Base-by-base conservation (phyloP, 92 coral and sea anemone genomes). In the Virgularia gustaviana region DNA sequence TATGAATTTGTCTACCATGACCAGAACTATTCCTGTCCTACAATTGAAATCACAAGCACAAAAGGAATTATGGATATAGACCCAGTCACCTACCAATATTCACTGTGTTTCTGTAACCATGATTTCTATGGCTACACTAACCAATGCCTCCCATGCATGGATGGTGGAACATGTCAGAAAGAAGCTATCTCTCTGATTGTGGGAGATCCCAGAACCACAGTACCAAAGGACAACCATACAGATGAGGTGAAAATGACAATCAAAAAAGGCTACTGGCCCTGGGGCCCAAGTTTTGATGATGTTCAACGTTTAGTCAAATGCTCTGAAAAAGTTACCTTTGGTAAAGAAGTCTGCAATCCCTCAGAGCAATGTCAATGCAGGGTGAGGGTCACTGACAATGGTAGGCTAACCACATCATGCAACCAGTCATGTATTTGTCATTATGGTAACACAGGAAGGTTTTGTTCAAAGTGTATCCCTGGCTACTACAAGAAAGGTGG, bases 251-350 rank as follows among this genome's bases (percentile, higher is more conserved):
- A 22, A 11, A 85, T 89, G 96, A 82, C 84, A 18, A 76, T 89
- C 4, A 76, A 63, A 9, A 65, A 23, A 20, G 90, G 96, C 33
- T 86, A 76, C 55, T 89, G 90, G 90, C 90, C 96, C 22, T 89
- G 72, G 10, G 41, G 72, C 19, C 36, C 34, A 2, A 29, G 51
- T 43, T 65, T 65, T 44, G 51, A 45, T 42, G 32, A 41, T 37
- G 56, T 65, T 49, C 49, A 45, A 2, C 72, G 72, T 22, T 39
- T 65, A 56, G 56, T 65, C 0, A 65, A 65, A 37, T 65, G 72
- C 29, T 20, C 19, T 39, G 19, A 65, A 43, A 49, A 41, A 4
- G 18, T 22, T 41, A 18, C 13, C 18, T 65, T 65, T 28, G 72
- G 28, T 3, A 33, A 65, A 0, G 72, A 65, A 22, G 35, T 44